Percentiles rank a stretch among this genome's conserved stretches.
phyloP scores from a whole-genome alignment of 53 echinoderm and acorn worm genomes.

The Actinopyga echinites region DNA sequence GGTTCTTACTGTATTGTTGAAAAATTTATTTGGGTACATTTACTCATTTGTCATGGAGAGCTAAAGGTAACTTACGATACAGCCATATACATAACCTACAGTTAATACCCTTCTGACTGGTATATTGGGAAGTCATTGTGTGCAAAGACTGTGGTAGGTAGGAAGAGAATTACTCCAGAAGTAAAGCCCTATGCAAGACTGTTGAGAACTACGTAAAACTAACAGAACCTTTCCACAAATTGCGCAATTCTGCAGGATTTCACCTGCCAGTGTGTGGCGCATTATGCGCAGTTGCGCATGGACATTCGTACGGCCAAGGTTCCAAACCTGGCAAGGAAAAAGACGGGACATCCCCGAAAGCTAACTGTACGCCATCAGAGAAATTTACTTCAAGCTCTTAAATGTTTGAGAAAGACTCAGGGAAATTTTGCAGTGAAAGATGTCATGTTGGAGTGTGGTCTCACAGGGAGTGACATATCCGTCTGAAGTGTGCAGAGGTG shows the following conservation, averaged over 20 bases:
- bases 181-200: neutral
- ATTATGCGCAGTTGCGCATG: neutral
- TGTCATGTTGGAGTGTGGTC: neutral
- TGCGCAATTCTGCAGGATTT: neutral
- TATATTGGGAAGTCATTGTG: too few relatives aligned
- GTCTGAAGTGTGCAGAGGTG: neutral
- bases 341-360: neutral
- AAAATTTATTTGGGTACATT: too few relatives aligned
- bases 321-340: neutral
- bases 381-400: neutral
- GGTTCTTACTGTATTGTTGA: too few relatives aligned
- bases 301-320: neutral
- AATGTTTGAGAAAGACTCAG: neutral
- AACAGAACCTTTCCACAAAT: neutral
- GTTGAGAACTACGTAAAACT: neutral
- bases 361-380: neutral
- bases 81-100: too few relatives aligned
- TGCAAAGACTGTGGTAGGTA: too few relatives aligned
- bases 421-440: neutral
- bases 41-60: too few relatives aligned
- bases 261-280: conserved; percentile 2
- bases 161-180: neutral
- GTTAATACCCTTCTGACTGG: too few relatives aligned
- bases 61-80: too few relatives aligned
- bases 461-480: neutral